Evolutionary conservation across 2,797 vertebrate genomes (phyloP).

Genomic region (Tapera naevia): DNA sequence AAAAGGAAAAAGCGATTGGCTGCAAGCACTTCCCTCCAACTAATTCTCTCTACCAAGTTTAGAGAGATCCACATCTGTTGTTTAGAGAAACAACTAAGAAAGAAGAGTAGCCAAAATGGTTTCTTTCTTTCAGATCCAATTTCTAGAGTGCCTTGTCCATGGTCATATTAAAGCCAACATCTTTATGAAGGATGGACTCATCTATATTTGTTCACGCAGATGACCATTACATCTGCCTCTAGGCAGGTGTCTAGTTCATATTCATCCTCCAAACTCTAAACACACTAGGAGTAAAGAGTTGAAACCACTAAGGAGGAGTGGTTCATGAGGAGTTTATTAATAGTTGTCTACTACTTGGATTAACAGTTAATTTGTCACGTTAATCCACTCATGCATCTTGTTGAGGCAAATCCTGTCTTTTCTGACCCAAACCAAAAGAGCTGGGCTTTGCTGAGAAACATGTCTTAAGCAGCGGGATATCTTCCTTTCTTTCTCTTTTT

Average conservation of each 20-base stretch:
- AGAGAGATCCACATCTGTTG: background rate
- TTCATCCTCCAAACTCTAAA: background rate
- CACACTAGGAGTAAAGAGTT: background rate
- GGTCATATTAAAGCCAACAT: background rate
- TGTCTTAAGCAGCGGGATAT: background rate
- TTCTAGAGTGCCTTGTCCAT: background rate
- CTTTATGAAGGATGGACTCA: background rate
- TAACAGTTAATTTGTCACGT: slow-evolving; percentile 58
- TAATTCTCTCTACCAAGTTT: background rate
- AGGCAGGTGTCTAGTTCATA: background rate
- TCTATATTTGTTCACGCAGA: background rate
- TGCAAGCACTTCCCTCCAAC: background rate
- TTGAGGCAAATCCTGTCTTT: slow-evolving; percentile 33
- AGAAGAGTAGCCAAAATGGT: background rate
- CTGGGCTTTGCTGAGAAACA: background rate
- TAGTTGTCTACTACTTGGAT: slow-evolving; percentile 29
- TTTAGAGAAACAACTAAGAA: background rate
- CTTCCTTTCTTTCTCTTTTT: background rate
- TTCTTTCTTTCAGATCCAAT: background rate
- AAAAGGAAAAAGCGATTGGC: background rate
- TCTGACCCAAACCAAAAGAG: background rate
- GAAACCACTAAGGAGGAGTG: slow-evolving; percentile 6
- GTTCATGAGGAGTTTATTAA: slow-evolving; percentile 43
- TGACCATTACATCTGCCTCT: background rate
- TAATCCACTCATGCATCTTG: slow-evolving; percentile 26